Evolutionary conservation across 2,888 invertebrate species (phyloP).

Genomic region (Plebejus melissa): DNA sequence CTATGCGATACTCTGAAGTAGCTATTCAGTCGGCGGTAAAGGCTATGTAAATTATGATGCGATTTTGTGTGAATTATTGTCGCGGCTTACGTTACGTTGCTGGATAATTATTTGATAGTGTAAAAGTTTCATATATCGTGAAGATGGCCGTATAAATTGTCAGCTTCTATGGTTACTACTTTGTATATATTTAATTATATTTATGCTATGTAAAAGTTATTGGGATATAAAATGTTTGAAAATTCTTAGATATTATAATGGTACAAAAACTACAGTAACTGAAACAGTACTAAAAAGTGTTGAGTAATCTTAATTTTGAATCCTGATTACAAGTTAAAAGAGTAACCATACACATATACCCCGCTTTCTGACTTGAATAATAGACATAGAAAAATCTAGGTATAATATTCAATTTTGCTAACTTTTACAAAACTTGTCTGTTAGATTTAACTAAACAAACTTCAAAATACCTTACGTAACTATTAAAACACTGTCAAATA

Average conservation of each 20-base stretch:
- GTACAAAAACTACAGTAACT: too few species aligned
- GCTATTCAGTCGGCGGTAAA: slow-evolving; percentile 51
- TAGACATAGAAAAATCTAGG: too few species aligned
- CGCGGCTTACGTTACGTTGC: slow-evolving; percentile 41
- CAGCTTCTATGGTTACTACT: neutral
- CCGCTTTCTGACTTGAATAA: too few species aligned
- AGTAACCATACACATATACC: too few species aligned
- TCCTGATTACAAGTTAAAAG: too few species aligned
- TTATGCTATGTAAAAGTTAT: too few species aligned
- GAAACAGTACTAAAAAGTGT: too few species aligned
- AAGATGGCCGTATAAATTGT: neutral
- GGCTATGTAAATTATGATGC: slow-evolving; percentile 49
- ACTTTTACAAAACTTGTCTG: neutral
- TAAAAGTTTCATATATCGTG: slow-evolving; percentile 29
- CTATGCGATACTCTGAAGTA: slow-evolving; percentile 69
- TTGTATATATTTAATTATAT: too few species aligned
- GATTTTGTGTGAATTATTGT: slow-evolving; percentile 53
- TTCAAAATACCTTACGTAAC: slow-evolving; percentile 35
- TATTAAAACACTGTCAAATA: slow-evolving; percentile 37
- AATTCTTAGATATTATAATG: too few species aligned
- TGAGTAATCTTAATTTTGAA: too few species aligned
- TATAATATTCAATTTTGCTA: neutral
- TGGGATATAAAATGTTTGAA: too few species aligned
- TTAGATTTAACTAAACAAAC: slow-evolving; percentile 11
- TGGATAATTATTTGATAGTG: slow-evolving; percentile 40